phyloP scores from a whole-genome alignment of 2,888 invertebrate genomes.

The Cerceris ruficornis region DNA sequence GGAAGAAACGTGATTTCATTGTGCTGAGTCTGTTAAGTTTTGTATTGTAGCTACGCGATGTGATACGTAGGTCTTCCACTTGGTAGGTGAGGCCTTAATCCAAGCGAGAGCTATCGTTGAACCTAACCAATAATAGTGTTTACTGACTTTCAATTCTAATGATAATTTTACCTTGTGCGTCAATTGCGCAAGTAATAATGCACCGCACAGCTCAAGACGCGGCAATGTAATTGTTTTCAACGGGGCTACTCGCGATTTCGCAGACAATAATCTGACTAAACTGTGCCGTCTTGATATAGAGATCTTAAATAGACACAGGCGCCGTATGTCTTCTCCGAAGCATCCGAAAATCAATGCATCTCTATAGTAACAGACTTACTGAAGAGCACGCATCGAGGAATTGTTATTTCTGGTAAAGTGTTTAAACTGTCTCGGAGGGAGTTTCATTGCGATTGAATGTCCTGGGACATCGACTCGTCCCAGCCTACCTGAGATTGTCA shows the following conservation, averaged over 20 bases:
- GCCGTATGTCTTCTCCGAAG: constrained; percentile 3
- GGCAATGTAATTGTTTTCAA: constrained; percentile 5
- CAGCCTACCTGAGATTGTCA: constrained; percentile 34
- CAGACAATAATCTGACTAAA: neutral
- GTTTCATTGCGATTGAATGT: neutral
- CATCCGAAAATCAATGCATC: constrained; percentile 4
- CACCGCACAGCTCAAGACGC: constrained; percentile 11
- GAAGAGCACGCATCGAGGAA: constrained; percentile 3
- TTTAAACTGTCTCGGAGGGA: neutral
- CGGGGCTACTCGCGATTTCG: constrained; percentile 10
- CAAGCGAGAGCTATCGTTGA: constrained; percentile 33
- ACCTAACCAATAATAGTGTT: constrained; percentile 26
- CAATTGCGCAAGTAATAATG: constrained; percentile 1
- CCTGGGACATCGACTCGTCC: constrained; percentile 49
- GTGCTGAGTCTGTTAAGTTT: neutral
- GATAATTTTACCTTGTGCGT: neutral
- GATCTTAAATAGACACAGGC: constrained; percentile 11
- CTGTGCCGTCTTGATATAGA: neutral
- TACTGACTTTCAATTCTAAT: neutral
- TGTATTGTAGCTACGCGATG: constrained; percentile 38
- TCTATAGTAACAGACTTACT: neutral
- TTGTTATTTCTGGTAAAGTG: neutral
- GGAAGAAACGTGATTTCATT: constrained; percentile 33
- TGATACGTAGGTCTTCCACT: constrained; percentile 35
- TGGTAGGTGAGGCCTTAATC: constrained; percentile 12